A percentile compares a stretch with the other conserved stretches of the same genome.
Evolutionary conservation across 2,888 invertebrate genomes (phyloP).

Genomic region (Standfussiana lucernea): DNA sequence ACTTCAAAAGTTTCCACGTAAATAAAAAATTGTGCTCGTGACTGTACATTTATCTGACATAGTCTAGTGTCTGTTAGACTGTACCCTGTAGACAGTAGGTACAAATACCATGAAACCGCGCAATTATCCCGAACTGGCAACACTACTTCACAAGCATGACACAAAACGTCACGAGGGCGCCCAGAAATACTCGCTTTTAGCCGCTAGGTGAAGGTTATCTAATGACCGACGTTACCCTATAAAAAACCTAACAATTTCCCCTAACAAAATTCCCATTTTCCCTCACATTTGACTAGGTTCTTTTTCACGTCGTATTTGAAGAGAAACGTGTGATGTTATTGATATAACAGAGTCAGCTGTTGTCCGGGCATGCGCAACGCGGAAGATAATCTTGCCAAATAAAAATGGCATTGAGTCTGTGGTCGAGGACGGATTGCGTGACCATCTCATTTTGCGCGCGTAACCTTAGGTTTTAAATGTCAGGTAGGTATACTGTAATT

Average conservation of each 20-base stretch:
- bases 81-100: not conserved
- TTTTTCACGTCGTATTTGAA: constrained; percentile 38
- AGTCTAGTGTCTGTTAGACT: not conserved
- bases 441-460: constrained; percentile 60
- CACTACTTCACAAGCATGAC: constrained; percentile 80
- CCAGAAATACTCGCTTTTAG: constrained; percentile 88
- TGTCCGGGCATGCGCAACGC: constrained; percentile 76
- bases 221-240: constrained; percentile 55
- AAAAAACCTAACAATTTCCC: constrained; percentile 46
- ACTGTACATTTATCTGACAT: not conserved
- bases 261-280: constrained; percentile 9
- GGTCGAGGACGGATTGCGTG: constrained; percentile 55
- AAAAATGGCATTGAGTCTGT: constrained; percentile 73
- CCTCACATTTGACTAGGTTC: not conserved
- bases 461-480: constrained; percentile 63
- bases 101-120: constrained; percentile 14
- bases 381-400: constrained; percentile 77
- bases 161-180: constrained; percentile 88
- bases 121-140: constrained; percentile 73
- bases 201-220: constrained; percentile 87
- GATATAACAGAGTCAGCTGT: constrained; percentile 81
- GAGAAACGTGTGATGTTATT: constrained; percentile 68
- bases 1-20: not conserved
- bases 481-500: constrained; percentile 32
- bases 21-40: not conserved